These are phyloP conservation scores for Drosophila bipectinata DNA, from an alignment of 1,140 invertebrate genomes.

Conservation along the genomic window DNA sequence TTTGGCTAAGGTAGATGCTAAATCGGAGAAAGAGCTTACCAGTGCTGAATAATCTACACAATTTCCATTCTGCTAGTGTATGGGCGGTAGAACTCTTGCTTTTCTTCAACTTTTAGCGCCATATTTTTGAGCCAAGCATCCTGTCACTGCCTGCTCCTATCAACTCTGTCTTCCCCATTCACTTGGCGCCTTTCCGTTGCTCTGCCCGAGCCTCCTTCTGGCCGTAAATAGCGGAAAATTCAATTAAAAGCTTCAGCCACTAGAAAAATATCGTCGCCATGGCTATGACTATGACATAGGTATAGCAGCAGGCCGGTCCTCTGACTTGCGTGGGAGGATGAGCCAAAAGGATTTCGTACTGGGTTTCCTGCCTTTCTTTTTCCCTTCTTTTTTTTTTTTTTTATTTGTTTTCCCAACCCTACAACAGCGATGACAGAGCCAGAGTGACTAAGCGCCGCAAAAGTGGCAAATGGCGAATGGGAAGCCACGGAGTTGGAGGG, in stretches of 20 bases:
- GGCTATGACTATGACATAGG: slow-evolving; percentile 76
- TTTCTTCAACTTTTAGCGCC: slow-evolving; percentile 47
- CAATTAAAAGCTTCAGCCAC: slow-evolving; percentile 81
- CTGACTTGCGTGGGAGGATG: slow-evolving; percentile 24
- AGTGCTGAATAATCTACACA: slow-evolving; percentile 63
- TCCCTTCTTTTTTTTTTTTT: background rate
- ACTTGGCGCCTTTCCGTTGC: slow-evolving; percentile 8
- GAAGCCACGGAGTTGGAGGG: background rate
- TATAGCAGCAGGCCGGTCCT: slow-evolving; percentile 51
- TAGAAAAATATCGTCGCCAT: slow-evolving; percentile 81
- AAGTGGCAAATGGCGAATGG: slow-evolving; percentile 14
- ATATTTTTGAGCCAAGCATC: slow-evolving; percentile 48
- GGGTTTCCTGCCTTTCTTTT: slow-evolving; percentile 1
- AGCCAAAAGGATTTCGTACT: slow-evolving; percentile 36
- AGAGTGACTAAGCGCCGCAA: slow-evolving; percentile 45
- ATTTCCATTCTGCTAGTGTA: slow-evolving; percentile 46
- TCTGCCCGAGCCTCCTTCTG: slow-evolving; percentile 30
- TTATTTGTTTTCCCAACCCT: slow-evolving; percentile 9
- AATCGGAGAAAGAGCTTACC: slow-evolving; percentile 45
- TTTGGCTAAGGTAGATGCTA: slow-evolving; percentile 4
- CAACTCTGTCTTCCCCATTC: slow-evolving; percentile 3
- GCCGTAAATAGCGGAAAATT: slow-evolving; percentile 79
- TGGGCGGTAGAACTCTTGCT: slow-evolving; percentile 47
- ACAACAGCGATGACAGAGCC: slow-evolving; percentile 35
- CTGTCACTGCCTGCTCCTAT: slow-evolving; percentile 27